A percentile compares a stretch with the other conserved stretches of the same genome.
Conservation (phyloP, 2,113 vertebrate genomes). For the Cygnus buccinator region DNA sequence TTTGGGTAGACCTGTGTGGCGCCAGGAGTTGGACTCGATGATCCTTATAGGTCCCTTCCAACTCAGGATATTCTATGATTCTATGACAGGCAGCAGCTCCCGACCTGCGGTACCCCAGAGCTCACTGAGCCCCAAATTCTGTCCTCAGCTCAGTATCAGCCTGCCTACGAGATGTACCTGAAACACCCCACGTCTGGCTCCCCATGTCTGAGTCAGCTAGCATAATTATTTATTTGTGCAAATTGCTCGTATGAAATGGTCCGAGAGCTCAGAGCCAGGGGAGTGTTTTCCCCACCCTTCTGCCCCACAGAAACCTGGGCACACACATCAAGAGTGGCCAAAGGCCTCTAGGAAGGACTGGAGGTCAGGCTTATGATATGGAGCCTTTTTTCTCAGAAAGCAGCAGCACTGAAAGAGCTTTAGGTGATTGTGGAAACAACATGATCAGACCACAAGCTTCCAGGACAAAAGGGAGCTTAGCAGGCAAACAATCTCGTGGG, state of each 20-base stretch:
- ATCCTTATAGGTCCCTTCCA: no score
- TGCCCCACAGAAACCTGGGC: rapidly evolving
- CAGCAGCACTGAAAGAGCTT: neutral
- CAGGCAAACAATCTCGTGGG: neutral
- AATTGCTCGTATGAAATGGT: neutral
- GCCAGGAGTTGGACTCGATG: no score
- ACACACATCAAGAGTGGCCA: neutral
- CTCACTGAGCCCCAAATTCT: neutral
- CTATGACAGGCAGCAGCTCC: neutral
- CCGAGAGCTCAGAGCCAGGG: neutral
- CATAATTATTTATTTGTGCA: neutral
- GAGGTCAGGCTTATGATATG: neutral
- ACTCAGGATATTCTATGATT: no score
- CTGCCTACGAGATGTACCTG: no score
- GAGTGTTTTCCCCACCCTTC: neutral
- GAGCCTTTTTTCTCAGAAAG: neutral
- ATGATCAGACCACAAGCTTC: conserved; percentile 13
- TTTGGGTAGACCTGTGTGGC: no score
- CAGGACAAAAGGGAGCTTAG: conserved; percentile 39
- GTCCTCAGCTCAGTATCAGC: neutral
- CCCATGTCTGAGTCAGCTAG: rapidly evolving
- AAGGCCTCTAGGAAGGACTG: neutral
- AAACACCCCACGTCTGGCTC: no score
- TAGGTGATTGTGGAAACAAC: conserved; percentile 16
- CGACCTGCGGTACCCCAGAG: neutral